Percentiles rank a stretch among this genome's conserved stretches.
phyloP scores from a whole-genome alignment of 1,140 invertebrate species.

The Cherax quadricarinatus region DNA sequence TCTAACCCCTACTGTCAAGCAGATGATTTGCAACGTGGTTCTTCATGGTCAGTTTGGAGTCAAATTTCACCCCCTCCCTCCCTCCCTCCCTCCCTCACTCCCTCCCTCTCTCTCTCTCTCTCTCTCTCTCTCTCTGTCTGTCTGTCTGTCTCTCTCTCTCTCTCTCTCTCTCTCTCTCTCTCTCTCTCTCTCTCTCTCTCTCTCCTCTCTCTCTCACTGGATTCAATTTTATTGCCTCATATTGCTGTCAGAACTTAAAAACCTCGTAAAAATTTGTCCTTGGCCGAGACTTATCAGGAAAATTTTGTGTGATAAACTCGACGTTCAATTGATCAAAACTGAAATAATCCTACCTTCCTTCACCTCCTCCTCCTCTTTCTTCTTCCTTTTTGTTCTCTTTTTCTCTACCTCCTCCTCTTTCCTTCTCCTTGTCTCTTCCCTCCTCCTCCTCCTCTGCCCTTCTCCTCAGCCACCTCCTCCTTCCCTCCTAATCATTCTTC shows the following conservation, averaged over 20 bases:
- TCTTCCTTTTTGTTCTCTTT: neutral
- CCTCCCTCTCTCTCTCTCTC: no score
- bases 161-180: no score
- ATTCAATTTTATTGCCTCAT: neutral
- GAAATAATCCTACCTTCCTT: neutral
- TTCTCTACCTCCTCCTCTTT: neutral
- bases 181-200: no score
- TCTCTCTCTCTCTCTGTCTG: no score
- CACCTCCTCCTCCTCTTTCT: neutral
- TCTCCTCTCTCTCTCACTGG: neutral
- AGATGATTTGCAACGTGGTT: no score
- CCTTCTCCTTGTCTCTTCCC: neutral
- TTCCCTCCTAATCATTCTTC: no score
- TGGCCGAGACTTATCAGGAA: neutral
- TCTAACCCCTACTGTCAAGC: no score
- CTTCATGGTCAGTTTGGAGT: no score
- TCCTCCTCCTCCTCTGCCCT: neutral
- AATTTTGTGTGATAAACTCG: neutral
- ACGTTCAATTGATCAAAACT: conserved; percentile 5
- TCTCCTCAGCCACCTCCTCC: no score
- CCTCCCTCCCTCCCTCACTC: no score
- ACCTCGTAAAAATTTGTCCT: conserved; percentile 8
- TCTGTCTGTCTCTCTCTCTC: no score
- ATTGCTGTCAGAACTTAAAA: conserved; percentile 17
- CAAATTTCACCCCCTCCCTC: no score